Base-by-base conservation (phyloP, 2,888 invertebrate genomes). In the Lasioglossum lativentre region DNA sequence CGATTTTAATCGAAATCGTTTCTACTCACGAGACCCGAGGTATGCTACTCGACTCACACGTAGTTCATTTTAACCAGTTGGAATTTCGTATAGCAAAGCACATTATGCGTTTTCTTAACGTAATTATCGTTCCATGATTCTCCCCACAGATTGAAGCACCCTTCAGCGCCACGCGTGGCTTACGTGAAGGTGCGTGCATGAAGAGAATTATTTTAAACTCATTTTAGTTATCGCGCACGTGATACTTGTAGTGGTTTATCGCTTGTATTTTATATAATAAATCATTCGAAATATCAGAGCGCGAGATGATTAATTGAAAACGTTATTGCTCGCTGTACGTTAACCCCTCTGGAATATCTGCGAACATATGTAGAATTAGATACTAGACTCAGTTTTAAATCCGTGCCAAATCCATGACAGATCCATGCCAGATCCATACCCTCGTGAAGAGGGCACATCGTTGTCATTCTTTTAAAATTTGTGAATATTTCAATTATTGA, bases 1-100 rank as follows among this genome's bases (percentile, higher is more conserved):
- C 5, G 68, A 83, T 82, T 66, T 76, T 82, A 83, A 83, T 83
- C 83, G 52, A 42, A 73, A 83, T 82, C 56, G 82, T 83, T 83
- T 82, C 76, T 66, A 68, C 30, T 76, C 68, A 71, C 76, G 56
- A 56, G 47, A 75, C 27, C 27, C 19, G 23, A 70, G 56, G 63
- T 63, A 34, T 23, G 40, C 23, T 70, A 40, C 12, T 38, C 1
- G 0, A 40, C 14, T 4, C 63, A 16, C 30, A 63, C 16, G 16
- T 30, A 16, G 16, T 16, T 3, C 12, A 1, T n/a, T 56, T 59
- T 68, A 82, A 73, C 71, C 27, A n/a, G 52, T 8, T 52, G 16
- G 16, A 23, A 30, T 56, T 75, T 38, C 68, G 73, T 47, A 73
- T 8, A 38, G 12, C 19, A 16, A n/a, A 38, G 12, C 10, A 45